These are phyloP conservation scores for Aquatica leii DNA, from an alignment of 2,888 invertebrate genomes.

Conservation along the genomic window DNA sequence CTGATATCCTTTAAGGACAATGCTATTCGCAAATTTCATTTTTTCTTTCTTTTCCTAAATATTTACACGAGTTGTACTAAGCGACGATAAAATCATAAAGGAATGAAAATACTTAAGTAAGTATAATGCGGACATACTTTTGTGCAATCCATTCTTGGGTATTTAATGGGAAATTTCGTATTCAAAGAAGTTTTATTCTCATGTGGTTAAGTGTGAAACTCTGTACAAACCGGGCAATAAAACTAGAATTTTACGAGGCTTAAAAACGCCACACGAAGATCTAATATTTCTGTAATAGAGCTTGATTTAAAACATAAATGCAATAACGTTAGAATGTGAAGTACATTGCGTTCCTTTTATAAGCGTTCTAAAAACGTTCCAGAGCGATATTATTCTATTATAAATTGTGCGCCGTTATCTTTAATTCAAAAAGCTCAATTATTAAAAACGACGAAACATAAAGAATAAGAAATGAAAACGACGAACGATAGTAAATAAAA, in stretches of 20 bases:
- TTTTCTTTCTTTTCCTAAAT: too few species aligned
- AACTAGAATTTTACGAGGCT: constrained; percentile 24
- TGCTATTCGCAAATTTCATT: background rate
- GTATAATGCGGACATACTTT: background rate
- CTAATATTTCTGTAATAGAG: constrained; percentile 25
- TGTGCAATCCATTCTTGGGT: constrained; percentile 11
- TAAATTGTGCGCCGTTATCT: too few species aligned
- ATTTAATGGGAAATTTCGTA: constrained; percentile 24
- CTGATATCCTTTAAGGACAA: background rate
- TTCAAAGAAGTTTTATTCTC: constrained; percentile 16
- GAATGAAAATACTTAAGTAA: too few species aligned
- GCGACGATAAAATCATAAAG: too few species aligned
- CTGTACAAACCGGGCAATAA: constrained; percentile 22
- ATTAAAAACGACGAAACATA: too few species aligned
- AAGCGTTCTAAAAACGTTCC: too few species aligned
- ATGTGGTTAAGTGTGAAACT: constrained; percentile 20
- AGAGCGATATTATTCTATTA: too few species aligned
- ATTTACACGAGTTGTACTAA: too few species aligned
- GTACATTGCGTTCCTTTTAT: too few species aligned
- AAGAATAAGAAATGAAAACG: too few species aligned
- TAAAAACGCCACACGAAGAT: constrained; percentile 25
- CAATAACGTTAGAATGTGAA: background rate
- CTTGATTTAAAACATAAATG: background rate
- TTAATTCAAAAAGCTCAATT: too few species aligned
- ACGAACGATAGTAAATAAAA: too few species aligned